Percentiles rank a stretch among this genome's conserved stretches.
Evolutionary conservation across 2,113 vertebrate species (phyloP).

Genomic region (Microcebus lehilahytsara): DNA sequence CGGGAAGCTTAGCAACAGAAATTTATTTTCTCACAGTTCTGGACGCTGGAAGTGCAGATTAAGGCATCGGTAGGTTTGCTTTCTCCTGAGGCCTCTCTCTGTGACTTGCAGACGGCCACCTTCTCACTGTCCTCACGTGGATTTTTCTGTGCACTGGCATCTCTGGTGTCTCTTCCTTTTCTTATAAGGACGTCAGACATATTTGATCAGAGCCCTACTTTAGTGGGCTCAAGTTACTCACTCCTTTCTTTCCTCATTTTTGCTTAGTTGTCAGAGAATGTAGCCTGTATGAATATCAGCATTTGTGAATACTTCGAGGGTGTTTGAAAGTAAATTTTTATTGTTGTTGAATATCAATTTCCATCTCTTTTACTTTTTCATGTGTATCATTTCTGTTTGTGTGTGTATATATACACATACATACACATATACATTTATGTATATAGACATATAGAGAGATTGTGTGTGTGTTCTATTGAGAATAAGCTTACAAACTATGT

Average conservation of each 20-base stretch:
- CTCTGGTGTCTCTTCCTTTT: too few relatives aligned
- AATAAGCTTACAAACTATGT: not conserved
- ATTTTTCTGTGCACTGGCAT: too few relatives aligned
- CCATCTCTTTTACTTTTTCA: not conserved
- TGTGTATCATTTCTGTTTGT: not conserved
- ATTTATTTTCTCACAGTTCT: not conserved
- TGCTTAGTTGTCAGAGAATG: not conserved
- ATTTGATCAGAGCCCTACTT: too few relatives aligned
- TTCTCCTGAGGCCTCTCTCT: not conserved
- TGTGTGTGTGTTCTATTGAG: not conserved
- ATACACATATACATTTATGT: not conserved
- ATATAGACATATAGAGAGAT: not conserved
- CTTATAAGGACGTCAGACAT: too few relatives aligned
- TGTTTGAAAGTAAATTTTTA: conserved; percentile 13
- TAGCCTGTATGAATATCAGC: not conserved
- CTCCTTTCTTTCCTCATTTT: not conserved
- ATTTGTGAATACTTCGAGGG: not conserved
- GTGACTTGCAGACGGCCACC: too few relatives aligned
- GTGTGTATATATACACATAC: not conserved
- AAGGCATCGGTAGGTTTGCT: not conserved
- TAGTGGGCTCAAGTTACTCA: too few relatives aligned
- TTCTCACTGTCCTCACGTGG: too few relatives aligned
- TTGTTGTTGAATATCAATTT: not conserved
- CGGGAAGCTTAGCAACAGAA: not conserved
- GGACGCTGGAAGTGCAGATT: not conserved